Conservation (phyloP, 2,113 vertebrate species). For the Alethe castanea region DNA sequence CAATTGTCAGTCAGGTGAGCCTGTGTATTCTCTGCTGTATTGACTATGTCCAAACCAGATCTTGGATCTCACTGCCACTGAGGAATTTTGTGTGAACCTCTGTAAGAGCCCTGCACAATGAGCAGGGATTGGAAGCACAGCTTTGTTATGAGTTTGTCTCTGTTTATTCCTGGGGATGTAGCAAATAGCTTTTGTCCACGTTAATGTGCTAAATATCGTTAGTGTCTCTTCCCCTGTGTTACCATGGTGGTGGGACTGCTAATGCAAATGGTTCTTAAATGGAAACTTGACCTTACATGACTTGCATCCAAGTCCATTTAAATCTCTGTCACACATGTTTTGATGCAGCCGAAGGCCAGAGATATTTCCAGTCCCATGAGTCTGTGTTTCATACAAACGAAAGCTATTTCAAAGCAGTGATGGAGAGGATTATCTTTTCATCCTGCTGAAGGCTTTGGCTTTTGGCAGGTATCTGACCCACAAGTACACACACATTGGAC, state of each 20-base stretch:
- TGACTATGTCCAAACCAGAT: neutral
- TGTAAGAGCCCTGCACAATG: neutral
- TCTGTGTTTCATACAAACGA: neutral
- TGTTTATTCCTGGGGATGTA: neutral
- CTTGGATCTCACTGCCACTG: neutral
- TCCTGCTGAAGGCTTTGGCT: neutral
- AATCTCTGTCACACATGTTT: constrained; percentile 56
- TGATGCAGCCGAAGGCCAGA: constrained; percentile 25
- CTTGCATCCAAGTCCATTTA: constrained; percentile 62
- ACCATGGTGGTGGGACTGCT: neutral
- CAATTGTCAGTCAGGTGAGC: neutral
- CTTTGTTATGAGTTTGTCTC: neutral
- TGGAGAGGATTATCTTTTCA: neutral
- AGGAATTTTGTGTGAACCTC: neutral
- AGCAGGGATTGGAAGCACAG: neutral
- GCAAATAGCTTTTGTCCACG: neutral
- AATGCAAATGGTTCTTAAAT: constrained; percentile 33
- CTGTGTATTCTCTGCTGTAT: neutral
- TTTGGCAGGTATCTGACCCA: neutral
- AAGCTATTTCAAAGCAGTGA: neutral
- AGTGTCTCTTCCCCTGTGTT: neutral
- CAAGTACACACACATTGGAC: neutral
- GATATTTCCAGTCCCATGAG: constrained; percentile 20
- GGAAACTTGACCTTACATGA: constrained; percentile 49
- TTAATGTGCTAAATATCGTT: constrained; percentile 12